Percentiles rank a stretch among this genome's conserved stretches.
phyloP scores from a whole-genome alignment of 2,113 vertebrate genomes.

The Lophochroa leadbeateri region DNA sequence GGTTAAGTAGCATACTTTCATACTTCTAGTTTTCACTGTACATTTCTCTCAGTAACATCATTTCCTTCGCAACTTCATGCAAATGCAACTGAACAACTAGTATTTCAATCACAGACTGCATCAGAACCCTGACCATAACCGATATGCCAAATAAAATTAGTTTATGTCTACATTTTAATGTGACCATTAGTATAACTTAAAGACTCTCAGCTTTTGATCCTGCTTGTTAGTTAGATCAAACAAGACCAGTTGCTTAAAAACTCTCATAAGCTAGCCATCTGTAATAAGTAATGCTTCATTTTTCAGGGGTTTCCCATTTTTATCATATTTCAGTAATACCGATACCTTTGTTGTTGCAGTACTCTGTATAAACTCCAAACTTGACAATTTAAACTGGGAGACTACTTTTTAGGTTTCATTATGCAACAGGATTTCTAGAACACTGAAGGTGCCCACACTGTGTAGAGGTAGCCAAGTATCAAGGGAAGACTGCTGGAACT shows the following conservation, averaged over 20 bases:
- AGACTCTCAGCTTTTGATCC: background rate
- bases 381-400: background rate
- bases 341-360: background rate
- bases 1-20: background rate
- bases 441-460: background rate
- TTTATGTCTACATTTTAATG: background rate
- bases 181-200: background rate
- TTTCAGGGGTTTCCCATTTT: background rate
- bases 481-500: background rate
- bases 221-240: background rate
- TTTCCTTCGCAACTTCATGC: background rate
- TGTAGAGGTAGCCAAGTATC: background rate
- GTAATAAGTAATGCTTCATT: background rate
- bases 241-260: background rate
- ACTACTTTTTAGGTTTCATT: background rate
- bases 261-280: background rate
- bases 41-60: background rate
- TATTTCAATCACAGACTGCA: background rate
- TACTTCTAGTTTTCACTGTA: background rate
- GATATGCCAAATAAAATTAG: background rate
- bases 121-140: background rate
- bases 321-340: background rate
- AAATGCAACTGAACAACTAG: background rate
- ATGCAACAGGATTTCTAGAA: background rate
- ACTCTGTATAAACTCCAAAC: background rate